Evolutionary conservation across 2,797 vertebrate genomes (phyloP), one percentile per base, ranked within the genome.

Genomic region (Pangasius sanitwongsei): DNA sequence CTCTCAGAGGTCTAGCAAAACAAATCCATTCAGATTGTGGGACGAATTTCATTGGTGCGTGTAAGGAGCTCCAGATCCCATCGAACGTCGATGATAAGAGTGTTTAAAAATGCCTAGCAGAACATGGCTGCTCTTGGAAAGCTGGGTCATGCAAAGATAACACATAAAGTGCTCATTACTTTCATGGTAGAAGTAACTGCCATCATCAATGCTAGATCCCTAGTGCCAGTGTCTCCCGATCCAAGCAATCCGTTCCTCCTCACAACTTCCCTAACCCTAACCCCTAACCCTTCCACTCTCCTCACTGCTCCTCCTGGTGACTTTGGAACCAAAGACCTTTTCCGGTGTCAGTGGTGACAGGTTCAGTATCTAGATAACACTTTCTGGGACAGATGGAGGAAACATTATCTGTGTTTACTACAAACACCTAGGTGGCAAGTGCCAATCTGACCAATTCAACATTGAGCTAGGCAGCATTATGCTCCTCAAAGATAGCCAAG

Each of bases 371-470:
- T 87, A 4, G 34, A 65, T 15, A 16, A 81, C 57, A 72, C 77
- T 0, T 90, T 90, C 44, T 90, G 89, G 61, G 34, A 81, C 31
- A 86, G 31, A n/a, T 88, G 87, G 87, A 85, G 44, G 34, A 86
- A 88, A 25, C 81, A 83, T 1, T 63, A 83, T 44, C 57, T 50
- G 48, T 9, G 9, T 50, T 50, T 83, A 28, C 41, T 84, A 18
- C 82, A 84, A 23, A 25, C 61, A 48, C 28, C 25, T 48, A 48
- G 7, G 48, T 41, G 41, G 41, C 41, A 48, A 48, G 44, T 48
- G 44, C 6, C 44, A 48, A 48, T 48, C 4, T 84, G 82, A n/a
- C 34, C 9, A 83, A 25, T 37, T 7, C 25, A 28, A 83, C 11
- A 2, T 48, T 11, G 59, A 83, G 25, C 61, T 13, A 34, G 61